These are phyloP conservation scores for Campoletis sonorensis DNA, from an alignment of 1,140 invertebrate species.

Conservation along the genomic window DNA sequence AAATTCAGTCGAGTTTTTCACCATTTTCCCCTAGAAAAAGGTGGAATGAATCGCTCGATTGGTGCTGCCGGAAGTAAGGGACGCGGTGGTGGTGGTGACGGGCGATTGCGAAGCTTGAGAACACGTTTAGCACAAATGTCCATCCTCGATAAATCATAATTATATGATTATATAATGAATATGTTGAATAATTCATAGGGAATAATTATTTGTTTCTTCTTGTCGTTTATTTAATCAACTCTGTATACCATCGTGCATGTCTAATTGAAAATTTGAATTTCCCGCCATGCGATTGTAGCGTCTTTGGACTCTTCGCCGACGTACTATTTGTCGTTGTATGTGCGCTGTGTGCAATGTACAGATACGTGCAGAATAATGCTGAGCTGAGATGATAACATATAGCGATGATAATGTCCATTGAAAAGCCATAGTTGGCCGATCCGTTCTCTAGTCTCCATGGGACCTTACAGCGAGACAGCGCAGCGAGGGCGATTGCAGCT, in stretches of 20 bases:
- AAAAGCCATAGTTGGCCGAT: conserved; percentile 28
- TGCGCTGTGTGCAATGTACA: not conserved
- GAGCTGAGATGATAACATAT: not conserved
- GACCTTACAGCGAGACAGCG: conserved; percentile 33
- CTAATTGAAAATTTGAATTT: no score
- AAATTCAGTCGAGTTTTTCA: not conserved
- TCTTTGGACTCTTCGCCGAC: no score
- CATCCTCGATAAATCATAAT: no score
- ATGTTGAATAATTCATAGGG: not conserved
- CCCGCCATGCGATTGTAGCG: no score
- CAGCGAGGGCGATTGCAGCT: conserved; percentile 49
- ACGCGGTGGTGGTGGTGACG: not conserved
- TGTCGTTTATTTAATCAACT: no score
- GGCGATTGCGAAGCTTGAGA: no score
- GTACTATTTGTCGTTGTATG: not conserved
- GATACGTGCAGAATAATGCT: not conserved
- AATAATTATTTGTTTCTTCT: no score
- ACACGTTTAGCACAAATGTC: no score
- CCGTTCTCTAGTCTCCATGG: conserved; percentile 34
- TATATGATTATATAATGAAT: not conserved
- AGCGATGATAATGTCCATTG: not conserved
- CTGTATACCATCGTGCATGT: no score
- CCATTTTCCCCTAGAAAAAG: not conserved
- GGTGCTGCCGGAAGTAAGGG: not conserved
- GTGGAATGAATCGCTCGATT: not conserved